Conservation (phyloP, 2,888 invertebrate species). For the Liodrosophila aerea region DNA sequence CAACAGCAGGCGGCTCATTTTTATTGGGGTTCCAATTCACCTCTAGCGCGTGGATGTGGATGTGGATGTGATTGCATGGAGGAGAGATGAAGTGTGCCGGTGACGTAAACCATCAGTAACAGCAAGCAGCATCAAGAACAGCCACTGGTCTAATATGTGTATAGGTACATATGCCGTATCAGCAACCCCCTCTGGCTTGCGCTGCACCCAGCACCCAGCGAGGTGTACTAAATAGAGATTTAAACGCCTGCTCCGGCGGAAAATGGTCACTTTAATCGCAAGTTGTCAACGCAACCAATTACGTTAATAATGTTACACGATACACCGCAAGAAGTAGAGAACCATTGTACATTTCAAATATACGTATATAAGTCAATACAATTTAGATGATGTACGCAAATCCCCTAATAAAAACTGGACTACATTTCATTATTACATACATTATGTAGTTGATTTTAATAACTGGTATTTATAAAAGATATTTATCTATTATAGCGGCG, state of each 20-base stretch:
- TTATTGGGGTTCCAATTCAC: slow-evolving; percentile 10
- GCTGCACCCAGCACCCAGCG: no score
- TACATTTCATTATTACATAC: no score
- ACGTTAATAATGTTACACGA: not conserved
- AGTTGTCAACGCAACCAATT: slow-evolving; percentile 47
- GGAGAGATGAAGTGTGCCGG: slow-evolving; percentile 28
- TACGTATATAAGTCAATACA: no score
- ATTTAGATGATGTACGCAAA: no score
- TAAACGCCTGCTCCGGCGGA: slow-evolving; percentile 66
- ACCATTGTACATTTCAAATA: no score
- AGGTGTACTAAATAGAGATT: slow-evolving; percentile 79
- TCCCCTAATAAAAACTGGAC: no score
- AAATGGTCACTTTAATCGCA: slow-evolving; percentile 45
- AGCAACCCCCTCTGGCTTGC: slow-evolving; percentile 36
- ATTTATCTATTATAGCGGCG: no score
- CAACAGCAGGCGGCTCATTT: slow-evolving; percentile 63
- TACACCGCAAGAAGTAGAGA: not conserved
- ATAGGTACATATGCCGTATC: no score
- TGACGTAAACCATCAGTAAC: slow-evolving; percentile 57
- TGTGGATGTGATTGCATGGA: slow-evolving; percentile 10
- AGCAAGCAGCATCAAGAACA: slow-evolving; percentile 13
- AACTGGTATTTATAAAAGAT: no score
- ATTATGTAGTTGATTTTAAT: no score
- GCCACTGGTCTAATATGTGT: no score
- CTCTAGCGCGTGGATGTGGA: slow-evolving; percentile 13